Evolutionary conservation across 1,140 invertebrate species (phyloP).

Genomic region (Whitmania pigra): DNA sequence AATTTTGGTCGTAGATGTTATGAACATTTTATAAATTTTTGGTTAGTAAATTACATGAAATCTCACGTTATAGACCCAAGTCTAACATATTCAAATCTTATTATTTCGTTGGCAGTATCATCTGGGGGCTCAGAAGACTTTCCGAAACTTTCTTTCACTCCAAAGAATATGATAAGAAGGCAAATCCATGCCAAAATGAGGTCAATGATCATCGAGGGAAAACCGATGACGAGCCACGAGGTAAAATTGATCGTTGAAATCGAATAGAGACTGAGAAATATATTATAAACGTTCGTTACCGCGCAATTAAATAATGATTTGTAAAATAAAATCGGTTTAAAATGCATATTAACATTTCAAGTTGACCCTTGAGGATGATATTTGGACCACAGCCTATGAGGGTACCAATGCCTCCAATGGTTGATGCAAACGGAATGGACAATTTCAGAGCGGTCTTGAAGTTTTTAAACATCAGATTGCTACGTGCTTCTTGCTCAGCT

Average conservation of each 20-base stretch:
- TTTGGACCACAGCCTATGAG: conserved; percentile 42
- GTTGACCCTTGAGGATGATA: conserved; percentile 32
- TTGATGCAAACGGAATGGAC: conserved; percentile 37
- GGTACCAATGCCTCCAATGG: conserved; percentile 42
- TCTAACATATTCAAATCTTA: conserved; percentile 17
- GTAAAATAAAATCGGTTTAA: not conserved
- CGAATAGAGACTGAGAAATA: too few species aligned
- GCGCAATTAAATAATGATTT: too few species aligned
- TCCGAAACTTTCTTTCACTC: conserved; percentile 9
- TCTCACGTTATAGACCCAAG: conserved; percentile 20
- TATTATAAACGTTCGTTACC: too few species aligned
- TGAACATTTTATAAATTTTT: not conserved
- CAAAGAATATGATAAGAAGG: conserved; percentile 19
- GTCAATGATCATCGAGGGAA: conserved; percentile 21
- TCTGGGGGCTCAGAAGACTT: not conserved
- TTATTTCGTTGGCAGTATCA: conserved; percentile 13
- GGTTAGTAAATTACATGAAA: not conserved
- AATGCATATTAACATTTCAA: conserved; percentile 3
- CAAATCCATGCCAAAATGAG: conserved; percentile 19
- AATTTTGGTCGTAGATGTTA: not conserved
- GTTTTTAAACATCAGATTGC: conserved; percentile 8
- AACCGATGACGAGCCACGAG: conserved; percentile 23
- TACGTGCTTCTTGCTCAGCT: not conserved
- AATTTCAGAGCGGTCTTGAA: conserved; percentile 33
- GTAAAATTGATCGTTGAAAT: conserved; percentile 19